Evolutionary conservation across 2,888 invertebrate genomes (phyloP), one percentile per base, ranked within the genome.

Genomic region (Trachelus iudaicus): DNA sequence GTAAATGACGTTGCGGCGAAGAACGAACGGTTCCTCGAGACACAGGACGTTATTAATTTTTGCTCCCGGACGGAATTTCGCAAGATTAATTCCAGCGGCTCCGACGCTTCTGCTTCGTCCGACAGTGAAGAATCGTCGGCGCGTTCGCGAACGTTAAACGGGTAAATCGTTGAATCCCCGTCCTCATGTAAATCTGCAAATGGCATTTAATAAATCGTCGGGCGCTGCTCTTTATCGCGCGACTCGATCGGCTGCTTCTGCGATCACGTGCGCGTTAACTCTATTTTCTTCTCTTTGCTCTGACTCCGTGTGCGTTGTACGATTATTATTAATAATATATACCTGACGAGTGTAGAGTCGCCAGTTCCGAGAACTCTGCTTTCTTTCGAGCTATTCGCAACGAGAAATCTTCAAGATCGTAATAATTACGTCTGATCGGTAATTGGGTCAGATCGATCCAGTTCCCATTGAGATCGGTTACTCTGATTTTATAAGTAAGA

Each of bases 191-290:
- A 23, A 56, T 23, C 56, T 56, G 89, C 85, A 89, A 89, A 89
- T 87, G 83, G 85, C 87, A 85, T 88, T 89, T 89, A 88, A 87
- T 88, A 88, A 87, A 87, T 88, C 85, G 87, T 78, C 78, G 76
- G 56, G 56, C 56, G 56, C 40, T 40, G 40, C 56, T 56, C 56
- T 23, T 56, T 56, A 56, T 56, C 56, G 56, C 56, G 56, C 56
- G 15, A 56, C 56, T 56, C 56, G 23, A 56, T 56, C 56, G 23
- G 56, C 56, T 9, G 56, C 56, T 56, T 23, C 56, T 56, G 56
- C 9, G 56, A 56, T 23, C 56, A 56, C 56, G 56, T 56, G 23
- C 56, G 9, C 2, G 9, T 23, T 4, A 23, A 23, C 23, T 56
- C 56, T 56, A 23, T 56, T 56, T 56, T 56, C 23, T 23, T 56